Conservation (phyloP, 1,140 invertebrate genomes). For the Heterodera schachtii region DNA sequence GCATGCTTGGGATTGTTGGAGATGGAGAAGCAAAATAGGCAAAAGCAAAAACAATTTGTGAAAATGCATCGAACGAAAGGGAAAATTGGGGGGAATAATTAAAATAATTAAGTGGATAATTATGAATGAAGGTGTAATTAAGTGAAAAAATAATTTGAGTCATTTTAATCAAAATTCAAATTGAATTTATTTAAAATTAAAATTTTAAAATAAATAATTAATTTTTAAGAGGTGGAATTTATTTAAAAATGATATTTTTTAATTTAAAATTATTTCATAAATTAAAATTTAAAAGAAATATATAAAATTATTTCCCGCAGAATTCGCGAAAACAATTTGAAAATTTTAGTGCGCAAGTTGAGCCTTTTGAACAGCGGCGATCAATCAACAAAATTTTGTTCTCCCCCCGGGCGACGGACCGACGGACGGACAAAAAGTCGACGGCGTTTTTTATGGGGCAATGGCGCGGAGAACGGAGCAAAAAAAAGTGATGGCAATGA, state of each 20-base stretch:
- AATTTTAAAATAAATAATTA: too few species aligned
- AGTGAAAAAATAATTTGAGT: too few species aligned
- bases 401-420: too few species aligned
- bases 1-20: neutral
- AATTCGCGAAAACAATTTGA: too few species aligned
- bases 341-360: too few species aligned
- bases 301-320: too few species aligned
- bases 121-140: neutral
- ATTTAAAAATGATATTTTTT: too few species aligned
- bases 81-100: neutral
- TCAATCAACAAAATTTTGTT: neutral
- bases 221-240: too few species aligned
- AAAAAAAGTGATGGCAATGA: neutral
- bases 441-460: neutral
- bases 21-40: neutral
- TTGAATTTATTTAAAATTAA: too few species aligned
- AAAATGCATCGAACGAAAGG: neutral
- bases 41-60: slow-evolving; percentile 19
- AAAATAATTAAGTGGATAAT: neutral
- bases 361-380: neutral
- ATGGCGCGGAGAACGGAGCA: neutral
- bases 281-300: too few species aligned
- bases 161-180: too few species aligned
- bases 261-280: too few species aligned
- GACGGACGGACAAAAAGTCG: neutral